These are phyloP conservation scores for Drosophila saltans DNA, from an alignment of 1,140 invertebrate species.

Conservation along the genomic window DNA sequence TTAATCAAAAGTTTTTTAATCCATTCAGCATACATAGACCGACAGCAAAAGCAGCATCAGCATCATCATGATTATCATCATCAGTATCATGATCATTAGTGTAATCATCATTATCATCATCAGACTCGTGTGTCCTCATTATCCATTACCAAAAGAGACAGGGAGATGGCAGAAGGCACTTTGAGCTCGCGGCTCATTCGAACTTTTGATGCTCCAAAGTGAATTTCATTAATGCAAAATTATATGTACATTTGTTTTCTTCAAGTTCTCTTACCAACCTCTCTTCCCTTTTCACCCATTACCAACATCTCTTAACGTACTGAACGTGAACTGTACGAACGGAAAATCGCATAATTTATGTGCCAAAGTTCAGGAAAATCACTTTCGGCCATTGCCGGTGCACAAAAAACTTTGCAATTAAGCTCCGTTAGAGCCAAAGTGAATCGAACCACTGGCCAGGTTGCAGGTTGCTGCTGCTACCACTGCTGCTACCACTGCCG, in stretches of 20 bases:
- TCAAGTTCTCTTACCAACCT: slow-evolving; percentile 33
- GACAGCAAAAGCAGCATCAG: slow-evolving; percentile 5
- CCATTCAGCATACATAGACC: slow-evolving; percentile 80
- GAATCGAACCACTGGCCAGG: slow-evolving; percentile 49
- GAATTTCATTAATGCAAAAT: slow-evolving; percentile 81
- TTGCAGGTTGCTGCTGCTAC: slow-evolving; percentile 15
- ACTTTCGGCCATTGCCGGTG: slow-evolving; percentile 65
- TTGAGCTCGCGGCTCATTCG: slow-evolving; percentile 68
- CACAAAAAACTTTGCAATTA: slow-evolving; percentile 75
- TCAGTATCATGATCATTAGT: background rate
- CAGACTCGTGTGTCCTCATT: slow-evolving; percentile 76
- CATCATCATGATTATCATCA: slow-evolving; percentile 36
- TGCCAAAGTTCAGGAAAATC: slow-evolving; percentile 74
- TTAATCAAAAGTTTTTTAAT: slow-evolving; percentile 83
- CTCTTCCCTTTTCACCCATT: slow-evolving; percentile 13
- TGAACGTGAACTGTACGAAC: slow-evolving; percentile 47
- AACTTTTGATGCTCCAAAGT: slow-evolving; percentile 67
- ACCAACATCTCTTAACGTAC: no score
- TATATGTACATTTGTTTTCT: slow-evolving; percentile 74
- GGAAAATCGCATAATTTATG: slow-evolving; percentile 77
- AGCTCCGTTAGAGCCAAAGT: slow-evolving; percentile 67
- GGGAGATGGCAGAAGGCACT: slow-evolving; percentile 36
- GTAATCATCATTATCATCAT: slow-evolving; percentile 52
- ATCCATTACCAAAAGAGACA: slow-evolving; percentile 48
- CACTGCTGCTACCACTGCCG: slow-evolving; percentile 11